Conservation (phyloP, 2,888 invertebrate species). For the Drosophila limbata region DNA sequence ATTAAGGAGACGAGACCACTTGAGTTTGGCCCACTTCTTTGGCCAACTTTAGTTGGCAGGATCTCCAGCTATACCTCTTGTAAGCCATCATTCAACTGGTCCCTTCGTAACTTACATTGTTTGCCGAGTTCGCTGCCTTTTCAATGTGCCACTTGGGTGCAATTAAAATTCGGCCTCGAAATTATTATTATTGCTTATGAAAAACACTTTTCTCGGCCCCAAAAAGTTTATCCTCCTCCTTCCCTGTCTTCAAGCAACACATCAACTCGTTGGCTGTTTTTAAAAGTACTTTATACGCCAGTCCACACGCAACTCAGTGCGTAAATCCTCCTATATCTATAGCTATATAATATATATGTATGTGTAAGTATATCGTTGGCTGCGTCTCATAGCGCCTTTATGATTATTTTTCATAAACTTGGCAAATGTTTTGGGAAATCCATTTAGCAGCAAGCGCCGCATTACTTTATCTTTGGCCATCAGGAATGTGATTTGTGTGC, state of each 20-base stretch:
- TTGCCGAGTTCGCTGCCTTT: conserved; percentile 43
- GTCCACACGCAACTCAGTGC: conserved; percentile 63
- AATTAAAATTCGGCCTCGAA: conserved; percentile 82
- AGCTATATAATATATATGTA: conserved; percentile 22
- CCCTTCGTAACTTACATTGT: conserved; percentile 31
- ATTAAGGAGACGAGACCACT: conserved; percentile 17
- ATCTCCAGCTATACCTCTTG: background rate
- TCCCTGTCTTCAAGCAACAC: conserved; percentile 32
- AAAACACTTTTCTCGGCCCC: conserved; percentile 71
- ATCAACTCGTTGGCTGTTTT: conserved; percentile 72
- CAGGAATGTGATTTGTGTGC: conserved; percentile 73
- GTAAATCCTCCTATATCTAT: conserved; percentile 57
- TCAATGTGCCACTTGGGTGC: conserved; percentile 82
- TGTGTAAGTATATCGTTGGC: conserved; percentile 6
- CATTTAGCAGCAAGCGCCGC: conserved; percentile 76
- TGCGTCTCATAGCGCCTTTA: conserved; percentile 42
- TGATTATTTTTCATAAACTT: conserved; percentile 82
- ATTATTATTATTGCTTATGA: conserved; percentile 80
- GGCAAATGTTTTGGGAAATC: conserved; percentile 82
- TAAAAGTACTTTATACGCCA: conserved; percentile 81
- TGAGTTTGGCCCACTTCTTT: conserved; percentile 31
- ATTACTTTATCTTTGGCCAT: conserved; percentile 78
- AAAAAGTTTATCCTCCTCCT: conserved; percentile 12
- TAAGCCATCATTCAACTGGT: conserved; percentile 52
- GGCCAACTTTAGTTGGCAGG: conserved; percentile 18